These are phyloP conservation scores for Galeopterus variegatus DNA, from an alignment of 2,113 vertebrate genomes.

Conservation along the genomic window DNA sequence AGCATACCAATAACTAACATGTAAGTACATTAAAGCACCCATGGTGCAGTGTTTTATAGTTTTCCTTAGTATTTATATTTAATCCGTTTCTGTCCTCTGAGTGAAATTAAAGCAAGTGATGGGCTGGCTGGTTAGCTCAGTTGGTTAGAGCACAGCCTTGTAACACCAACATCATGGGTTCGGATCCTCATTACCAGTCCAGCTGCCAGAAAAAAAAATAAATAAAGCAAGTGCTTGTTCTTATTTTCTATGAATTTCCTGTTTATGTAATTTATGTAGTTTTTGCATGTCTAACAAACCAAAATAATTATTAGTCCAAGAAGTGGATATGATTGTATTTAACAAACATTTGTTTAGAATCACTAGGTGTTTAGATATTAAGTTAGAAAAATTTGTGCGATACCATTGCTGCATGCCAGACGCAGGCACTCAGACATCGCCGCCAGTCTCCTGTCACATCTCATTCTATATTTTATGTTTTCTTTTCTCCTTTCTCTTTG, in stretches of 20 bases:
- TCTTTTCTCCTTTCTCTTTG: not conserved
- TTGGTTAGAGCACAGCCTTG: too few relatives aligned
- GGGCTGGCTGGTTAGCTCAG: too few relatives aligned
- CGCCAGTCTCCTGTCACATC: not conserved
- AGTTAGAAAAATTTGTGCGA: not conserved
- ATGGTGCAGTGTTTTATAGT: not conserved
- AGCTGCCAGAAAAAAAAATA: too few relatives aligned
- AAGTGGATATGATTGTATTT: not conserved
- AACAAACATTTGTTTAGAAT: not conserved
- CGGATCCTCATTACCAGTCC: too few relatives aligned
- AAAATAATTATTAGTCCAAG: constrained; percentile 4
- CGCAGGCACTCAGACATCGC: not conserved
- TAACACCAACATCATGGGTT: too few relatives aligned
- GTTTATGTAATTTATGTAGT: not conserved
- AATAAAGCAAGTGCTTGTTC: not conserved
- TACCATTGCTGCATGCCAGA: not conserved
- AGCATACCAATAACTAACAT: not conserved
- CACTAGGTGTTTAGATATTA: not conserved
- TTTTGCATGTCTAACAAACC: not conserved
- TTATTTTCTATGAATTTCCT: constrained; percentile 26
- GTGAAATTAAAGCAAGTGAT: not conserved
- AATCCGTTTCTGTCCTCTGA: not conserved
- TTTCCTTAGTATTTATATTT: not conserved
- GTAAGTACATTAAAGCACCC: not conserved
- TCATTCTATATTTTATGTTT: not conserved